phyloP scores from a whole-genome alignment of 2,113 vertebrate genomes.

The Aphyosemion australe region DNA sequence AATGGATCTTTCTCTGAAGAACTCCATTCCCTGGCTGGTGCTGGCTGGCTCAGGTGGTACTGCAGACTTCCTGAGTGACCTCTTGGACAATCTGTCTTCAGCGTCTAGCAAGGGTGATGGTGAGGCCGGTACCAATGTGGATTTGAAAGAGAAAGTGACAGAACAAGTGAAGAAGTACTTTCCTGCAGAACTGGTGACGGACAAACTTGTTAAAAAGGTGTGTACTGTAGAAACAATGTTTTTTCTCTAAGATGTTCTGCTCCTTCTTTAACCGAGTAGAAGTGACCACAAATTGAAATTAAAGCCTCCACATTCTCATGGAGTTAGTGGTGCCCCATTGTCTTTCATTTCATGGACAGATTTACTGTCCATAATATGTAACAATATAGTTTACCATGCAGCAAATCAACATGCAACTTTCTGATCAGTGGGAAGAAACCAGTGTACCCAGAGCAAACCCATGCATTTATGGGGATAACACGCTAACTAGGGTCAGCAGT shows the following conservation, averaged over 20 bases:
- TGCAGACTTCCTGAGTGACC: conserved; percentile 84
- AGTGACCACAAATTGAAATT: not conserved
- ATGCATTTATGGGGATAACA: no score
- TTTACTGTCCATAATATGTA: no score
- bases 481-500: no score
- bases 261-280: no score
- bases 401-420: no score
- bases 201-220: conserved; percentile 78
- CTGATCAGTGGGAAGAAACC: no score
- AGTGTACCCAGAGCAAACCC: no score
- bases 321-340: no score
- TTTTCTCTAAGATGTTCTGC: not conserved
- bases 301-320: no score
- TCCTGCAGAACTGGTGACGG: conserved; percentile 54
- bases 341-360: no score
- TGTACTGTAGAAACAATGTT: not conserved
- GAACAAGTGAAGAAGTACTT: conserved; percentile 78
- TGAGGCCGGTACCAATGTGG: conserved; percentile 46
- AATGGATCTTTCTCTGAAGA: conserved; percentile 82
- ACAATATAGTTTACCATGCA: no score
- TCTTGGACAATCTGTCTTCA: conserved; percentile 76
- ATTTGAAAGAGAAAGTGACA: conserved; percentile 65
- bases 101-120: conserved; percentile 52
- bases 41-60: conserved; percentile 86
- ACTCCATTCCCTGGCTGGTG: conserved; percentile 85